Evolutionary conservation across 2,113 vertebrate genomes (phyloP).

Genomic region (Nerophis lumbriciformis): DNA sequence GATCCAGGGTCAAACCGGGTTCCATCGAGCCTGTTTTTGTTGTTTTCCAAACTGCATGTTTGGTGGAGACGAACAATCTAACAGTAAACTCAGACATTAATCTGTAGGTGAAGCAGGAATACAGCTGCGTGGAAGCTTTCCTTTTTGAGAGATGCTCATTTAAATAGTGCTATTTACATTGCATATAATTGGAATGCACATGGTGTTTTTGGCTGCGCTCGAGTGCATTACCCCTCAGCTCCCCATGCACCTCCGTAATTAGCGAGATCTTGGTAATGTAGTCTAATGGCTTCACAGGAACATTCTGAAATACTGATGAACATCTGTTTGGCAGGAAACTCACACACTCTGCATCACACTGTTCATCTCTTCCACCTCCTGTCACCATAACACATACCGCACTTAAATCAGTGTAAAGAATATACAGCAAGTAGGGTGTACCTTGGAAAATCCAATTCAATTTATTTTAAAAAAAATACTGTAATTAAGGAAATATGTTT

Average conservation of each 20-base stretch:
- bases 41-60: background rate
- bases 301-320: slow-evolving; percentile 66
- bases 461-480: slow-evolving; percentile 7
- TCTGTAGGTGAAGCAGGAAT: too few relatives aligned
- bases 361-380: background rate
- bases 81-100: background rate
- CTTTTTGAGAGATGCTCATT: slow-evolving; percentile 1
- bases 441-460: slow-evolving; percentile 14
- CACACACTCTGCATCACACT: background rate
- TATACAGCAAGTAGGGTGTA: slow-evolving; percentile 13
- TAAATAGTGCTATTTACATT: slow-evolving; percentile 7
- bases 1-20: background rate
- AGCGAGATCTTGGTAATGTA: slow-evolving; percentile 54
- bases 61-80: background rate
- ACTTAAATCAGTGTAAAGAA: background rate
- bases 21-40: background rate
- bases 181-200: background rate
- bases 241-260: slow-evolving; percentile 52
- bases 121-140: background rate
- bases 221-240: slow-evolving; percentile 14
- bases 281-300: slow-evolving; percentile 59
- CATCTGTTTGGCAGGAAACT: slow-evolving; percentile 58
- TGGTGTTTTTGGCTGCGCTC: background rate
- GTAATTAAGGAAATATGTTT: slow-evolving; percentile 31
- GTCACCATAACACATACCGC: background rate